Evolutionary conservation across 2,888 invertebrate species (phyloP), one percentile per base, ranked within the genome.

Genomic region (Bursaphelenchus okinawaensis): DNA sequence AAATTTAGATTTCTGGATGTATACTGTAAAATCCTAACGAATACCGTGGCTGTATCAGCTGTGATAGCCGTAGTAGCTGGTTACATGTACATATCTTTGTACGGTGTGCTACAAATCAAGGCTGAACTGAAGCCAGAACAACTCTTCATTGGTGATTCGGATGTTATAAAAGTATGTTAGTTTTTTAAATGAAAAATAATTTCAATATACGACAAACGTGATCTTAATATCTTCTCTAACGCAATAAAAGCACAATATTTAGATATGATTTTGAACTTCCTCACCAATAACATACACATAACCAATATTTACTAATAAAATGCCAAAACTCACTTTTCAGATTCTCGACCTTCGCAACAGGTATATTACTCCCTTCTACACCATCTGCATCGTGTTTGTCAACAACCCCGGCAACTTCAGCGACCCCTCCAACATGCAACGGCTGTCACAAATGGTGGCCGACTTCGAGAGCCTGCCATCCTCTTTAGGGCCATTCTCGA

Each of bases 331-430:
- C 57, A 7, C 0, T 23, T 55, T 70, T 22, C 55, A 79, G 76
- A 70, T 81, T 16, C 69, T 80, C 66, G 71, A 73, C 7, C 70
- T 75, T 29, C 72, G 81, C 3, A 73, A 74, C 51, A 68, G 73
- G n/a, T 76, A 74, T 63, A 75, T 81, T 29, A 75, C 75, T 55
- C 81, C 81, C 0, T 74, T 75, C 66, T 81, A 81, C 58, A 72
- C 75, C 3, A 72, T 78, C 0, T 74, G 73, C 50, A 75, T 78
- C 71, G 74, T 81, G 4, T 71, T 79, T 24, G 78, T 81, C 8
- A 75, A 77, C 57, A 74, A 75, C 20, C 80, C 81, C 6, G 80
- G 80, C 29, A 73, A 81, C 55, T 66, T 81, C 27, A 65, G 67
- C n/a, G 68, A 75, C n/a, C 65, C 70, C 7, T 20, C 23, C 8